Evolutionary conservation across 1,140 invertebrate genomes (phyloP).

Genomic region (Orius insidiosus): DNA sequence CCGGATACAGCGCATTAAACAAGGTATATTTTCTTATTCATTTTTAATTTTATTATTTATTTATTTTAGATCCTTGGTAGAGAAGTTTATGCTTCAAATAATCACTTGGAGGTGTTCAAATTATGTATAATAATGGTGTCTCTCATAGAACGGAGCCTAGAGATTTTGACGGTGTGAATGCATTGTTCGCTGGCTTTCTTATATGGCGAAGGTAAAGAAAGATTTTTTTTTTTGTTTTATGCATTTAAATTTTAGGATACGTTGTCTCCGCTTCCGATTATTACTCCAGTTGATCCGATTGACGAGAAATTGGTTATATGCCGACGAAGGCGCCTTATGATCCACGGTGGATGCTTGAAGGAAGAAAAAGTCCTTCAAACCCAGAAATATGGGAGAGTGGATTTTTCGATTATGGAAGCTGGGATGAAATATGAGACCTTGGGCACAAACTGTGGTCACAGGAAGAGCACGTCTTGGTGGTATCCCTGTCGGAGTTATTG

Average conservation of each 20-base stretch:
- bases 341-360: conserved; percentile 80
- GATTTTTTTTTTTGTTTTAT: too few species aligned
- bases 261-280: conserved; percentile 55
- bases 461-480: conserved; percentile 85
- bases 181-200: conserved; percentile 72
- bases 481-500: conserved; percentile 91
- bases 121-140: conserved; percentile 95
- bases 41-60: conserved; percentile 9
- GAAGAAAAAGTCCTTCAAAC: conserved; percentile 41
- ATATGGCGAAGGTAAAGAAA: conserved; percentile 65
- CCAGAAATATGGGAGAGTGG: conserved; percentile 58
- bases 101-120: conserved; percentile 91
- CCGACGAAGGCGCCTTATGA: conserved; percentile 88
- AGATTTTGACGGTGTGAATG: conserved; percentile 87
- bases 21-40: conserved; percentile 38
- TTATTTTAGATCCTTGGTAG: conserved; percentile 49
- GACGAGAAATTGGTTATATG: conserved; percentile 74
- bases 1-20: conserved; percentile 89
- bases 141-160: conserved; percentile 75
- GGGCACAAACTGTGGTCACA: conserved; percentile 93
- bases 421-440: conserved; percentile 90
- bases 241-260: too few species aligned
- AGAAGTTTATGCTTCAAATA: conserved; percentile 96
- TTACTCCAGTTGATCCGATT: conserved; percentile 56
- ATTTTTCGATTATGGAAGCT: conserved; percentile 83